Evolutionary conservation across 1,140 invertebrate species (phyloP).

Genomic region (Sminthurinus signatus): DNA sequence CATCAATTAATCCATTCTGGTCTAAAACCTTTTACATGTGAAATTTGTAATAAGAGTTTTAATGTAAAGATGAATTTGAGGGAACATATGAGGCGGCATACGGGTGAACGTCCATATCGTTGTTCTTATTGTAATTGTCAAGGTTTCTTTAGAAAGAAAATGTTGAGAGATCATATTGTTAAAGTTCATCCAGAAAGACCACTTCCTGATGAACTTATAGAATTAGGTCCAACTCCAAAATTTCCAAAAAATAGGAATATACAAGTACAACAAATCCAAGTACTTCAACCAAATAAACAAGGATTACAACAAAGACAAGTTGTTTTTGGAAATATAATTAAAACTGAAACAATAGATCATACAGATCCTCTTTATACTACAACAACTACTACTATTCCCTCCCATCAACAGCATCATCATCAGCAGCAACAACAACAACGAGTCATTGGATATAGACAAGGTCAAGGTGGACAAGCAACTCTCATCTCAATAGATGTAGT

Average conservation of each 20-base stretch:
- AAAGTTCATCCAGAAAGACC: slow-evolving; percentile 22
- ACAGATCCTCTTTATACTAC: no score
- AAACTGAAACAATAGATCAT: no score
- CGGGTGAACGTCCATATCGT: slow-evolving; percentile 36
- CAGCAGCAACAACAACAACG: neutral
- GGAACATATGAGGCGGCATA: slow-evolving; percentile 47
- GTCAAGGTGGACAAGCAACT: neutral
- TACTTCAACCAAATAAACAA: neutral
- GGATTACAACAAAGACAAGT: no score
- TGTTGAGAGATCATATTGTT: slow-evolving; percentile 28
- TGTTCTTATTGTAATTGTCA: slow-evolving; percentile 26
- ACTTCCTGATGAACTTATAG: slow-evolving; percentile 22
- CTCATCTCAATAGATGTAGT: neutral
- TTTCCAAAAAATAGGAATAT: neutral
- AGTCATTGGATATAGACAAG: no score
- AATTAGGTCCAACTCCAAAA: neutral
- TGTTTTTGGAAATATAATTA: no score
- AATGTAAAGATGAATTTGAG: slow-evolving; percentile 48
- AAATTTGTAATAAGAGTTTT: slow-evolving; percentile 43
- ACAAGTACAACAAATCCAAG: neutral
- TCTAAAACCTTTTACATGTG: slow-evolving; percentile 51
- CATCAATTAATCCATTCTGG: slow-evolving; percentile 43
- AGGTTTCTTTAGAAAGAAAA: slow-evolving; percentile 35
- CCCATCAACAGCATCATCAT: no score
- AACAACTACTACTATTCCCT: no score